These are phyloP conservation scores for Cryptotis parvus DNA, from an alignment of 2,113 vertebrate genomes.

Conservation along the genomic window DNA sequence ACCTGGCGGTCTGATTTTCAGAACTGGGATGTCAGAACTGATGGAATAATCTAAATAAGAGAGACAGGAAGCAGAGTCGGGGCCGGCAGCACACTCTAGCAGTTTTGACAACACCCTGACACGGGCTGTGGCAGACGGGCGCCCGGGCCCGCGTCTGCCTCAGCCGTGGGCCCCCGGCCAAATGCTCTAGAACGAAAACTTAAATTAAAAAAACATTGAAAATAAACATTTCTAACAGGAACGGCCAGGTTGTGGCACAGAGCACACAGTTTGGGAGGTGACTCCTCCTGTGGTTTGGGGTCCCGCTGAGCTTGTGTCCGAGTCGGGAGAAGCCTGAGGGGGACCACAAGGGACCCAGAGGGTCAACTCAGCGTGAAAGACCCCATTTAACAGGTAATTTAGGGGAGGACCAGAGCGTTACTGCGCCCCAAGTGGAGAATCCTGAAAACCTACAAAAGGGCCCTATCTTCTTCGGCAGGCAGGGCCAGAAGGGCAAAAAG, in stretches of 20 bases:
- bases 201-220: conserved; percentile 67
- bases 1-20: conserved; percentile 84
- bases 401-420: conserved; percentile 59
- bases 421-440: conserved; percentile 49
- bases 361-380: conserved; percentile 41
- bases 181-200: conserved; percentile 73
- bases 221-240: conserved; percentile 72
- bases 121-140: background rate
- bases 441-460: conserved; percentile 54
- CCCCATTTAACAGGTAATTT: conserved; percentile 56
- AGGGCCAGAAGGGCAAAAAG: conserved; percentile 70
- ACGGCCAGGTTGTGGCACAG: conserved; percentile 70
- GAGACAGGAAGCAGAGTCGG: conserved; percentile 84
- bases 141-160: conserved; percentile 13
- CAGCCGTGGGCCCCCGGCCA: conserved; percentile 53
- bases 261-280: conserved; percentile 59
- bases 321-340: conserved; percentile 62
- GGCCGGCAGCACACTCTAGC: conserved; percentile 80
- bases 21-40: conserved; percentile 85
- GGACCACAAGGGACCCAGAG: background rate
- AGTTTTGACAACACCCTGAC: conserved; percentile 76
- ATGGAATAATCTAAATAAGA: conserved; percentile 85
- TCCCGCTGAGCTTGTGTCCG: conserved; percentile 58
- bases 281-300: background rate
- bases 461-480: conserved; percentile 36